Evolutionary conservation across 2,888 invertebrate species (phyloP).

Genomic region (Scelioninae gen. 1): DNA sequence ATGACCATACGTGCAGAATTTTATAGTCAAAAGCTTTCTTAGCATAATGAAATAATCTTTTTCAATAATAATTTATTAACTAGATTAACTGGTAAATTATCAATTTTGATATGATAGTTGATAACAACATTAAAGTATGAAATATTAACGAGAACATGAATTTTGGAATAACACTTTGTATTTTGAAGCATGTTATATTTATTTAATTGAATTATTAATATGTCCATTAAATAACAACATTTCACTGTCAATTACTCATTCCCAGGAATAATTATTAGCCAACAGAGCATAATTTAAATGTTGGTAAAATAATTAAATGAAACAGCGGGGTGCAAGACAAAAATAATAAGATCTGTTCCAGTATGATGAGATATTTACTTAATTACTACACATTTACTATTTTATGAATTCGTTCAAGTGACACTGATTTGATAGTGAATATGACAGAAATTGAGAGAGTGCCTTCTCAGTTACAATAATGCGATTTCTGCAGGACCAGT

Average conservation of each 20-base stretch:
- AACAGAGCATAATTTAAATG: conserved; percentile 26
- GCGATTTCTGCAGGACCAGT: conserved; percentile 35
- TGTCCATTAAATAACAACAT: conserved; percentile 3
- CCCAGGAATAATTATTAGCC: not conserved
- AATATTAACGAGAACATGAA: conserved; percentile 12
- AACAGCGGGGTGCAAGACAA: conserved; percentile 22
- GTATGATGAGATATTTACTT: conserved; percentile 43
- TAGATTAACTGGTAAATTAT: too few species aligned
- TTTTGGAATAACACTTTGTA: conserved; percentile 1
- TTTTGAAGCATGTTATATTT: conserved; percentile 6
- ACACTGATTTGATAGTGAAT: conserved; percentile 60
- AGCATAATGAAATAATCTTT: too few species aligned
- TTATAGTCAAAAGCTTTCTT: too few species aligned
- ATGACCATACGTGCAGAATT: conserved; percentile 2
- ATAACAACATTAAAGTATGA: too few species aligned
- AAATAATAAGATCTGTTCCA: conserved; percentile 44
- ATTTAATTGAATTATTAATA: conserved; percentile 15
- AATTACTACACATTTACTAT: conserved; percentile 49
- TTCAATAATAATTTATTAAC: too few species aligned
- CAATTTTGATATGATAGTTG: too few species aligned
- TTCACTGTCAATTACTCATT: conserved; percentile 24
- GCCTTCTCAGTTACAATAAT: conserved; percentile 47
- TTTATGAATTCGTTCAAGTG: conserved; percentile 55
- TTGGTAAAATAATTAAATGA: conserved; percentile 30
- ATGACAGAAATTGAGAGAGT: conserved; percentile 58